A percentile compares a stretch with the other conserved stretches of the same genome.
Evolutionary conservation across 2,113 vertebrate species (phyloP).

Genomic region (Coracopsis vasa): DNA sequence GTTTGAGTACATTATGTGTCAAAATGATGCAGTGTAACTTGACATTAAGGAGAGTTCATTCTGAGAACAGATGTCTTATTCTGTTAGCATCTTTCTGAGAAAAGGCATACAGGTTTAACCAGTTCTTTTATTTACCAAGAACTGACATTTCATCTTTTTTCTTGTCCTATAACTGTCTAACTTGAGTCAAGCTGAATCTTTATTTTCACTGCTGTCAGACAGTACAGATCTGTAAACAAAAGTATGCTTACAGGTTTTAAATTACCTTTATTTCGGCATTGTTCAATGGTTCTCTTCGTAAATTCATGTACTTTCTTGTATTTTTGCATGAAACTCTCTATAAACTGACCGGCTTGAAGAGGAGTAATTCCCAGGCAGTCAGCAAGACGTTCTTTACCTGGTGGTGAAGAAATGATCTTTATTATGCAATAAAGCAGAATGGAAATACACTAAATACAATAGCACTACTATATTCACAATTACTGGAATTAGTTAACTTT

Average conservation of each 20-base stretch:
- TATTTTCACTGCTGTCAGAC: neutral
- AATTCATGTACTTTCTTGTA: conserved; percentile 87
- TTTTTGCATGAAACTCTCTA: conserved; percentile 87
- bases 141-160: neutral
- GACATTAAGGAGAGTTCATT: conserved; percentile 12
- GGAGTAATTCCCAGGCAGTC: conserved; percentile 81
- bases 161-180: neutral
- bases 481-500: neutral
- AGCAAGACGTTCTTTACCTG: conserved; percentile 87
- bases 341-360: conserved; percentile 82
- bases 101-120: neutral
- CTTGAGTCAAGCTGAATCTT: neutral
- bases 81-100: conserved; percentile 1
- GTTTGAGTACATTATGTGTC: neutral
- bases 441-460: neutral
- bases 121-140: neutral
- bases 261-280: conserved; percentile 82
- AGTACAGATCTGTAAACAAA: neutral
- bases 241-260: neutral
- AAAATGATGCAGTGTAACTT: conserved; percentile 10
- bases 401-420: neutral
- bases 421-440: neutral
- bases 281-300: conserved; percentile 80
- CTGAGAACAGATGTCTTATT: neutral
- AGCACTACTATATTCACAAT: neutral